phyloP scores from a whole-genome alignment of 1,140 invertebrate species.

The Drosophila simulans region DNA sequence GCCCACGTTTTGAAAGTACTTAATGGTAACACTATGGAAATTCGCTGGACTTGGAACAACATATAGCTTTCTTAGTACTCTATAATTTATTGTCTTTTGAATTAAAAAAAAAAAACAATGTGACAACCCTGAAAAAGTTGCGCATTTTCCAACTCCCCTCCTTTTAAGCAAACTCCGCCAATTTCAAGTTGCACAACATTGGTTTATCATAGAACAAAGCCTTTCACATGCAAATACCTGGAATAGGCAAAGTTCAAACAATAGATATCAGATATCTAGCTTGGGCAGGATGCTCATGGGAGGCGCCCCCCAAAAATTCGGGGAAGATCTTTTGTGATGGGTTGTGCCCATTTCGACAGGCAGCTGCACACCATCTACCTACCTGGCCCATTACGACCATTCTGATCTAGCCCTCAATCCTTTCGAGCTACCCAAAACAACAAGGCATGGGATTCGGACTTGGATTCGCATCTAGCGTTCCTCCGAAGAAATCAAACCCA shows the following conservation, averaged over 20 bases:
- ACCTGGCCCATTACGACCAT: constrained; percentile 41
- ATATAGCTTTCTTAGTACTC: no score
- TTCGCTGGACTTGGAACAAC: not conserved
- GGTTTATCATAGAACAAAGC: not conserved
- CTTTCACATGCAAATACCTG: constrained; percentile 2
- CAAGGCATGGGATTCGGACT: constrained; percentile 2
- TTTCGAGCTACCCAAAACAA: constrained; percentile 18
- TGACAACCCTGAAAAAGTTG: not conserved
- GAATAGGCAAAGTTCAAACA: constrained; percentile 12
- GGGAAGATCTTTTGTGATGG: constrained; percentile 6
- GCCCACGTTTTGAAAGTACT: constrained; percentile 26
- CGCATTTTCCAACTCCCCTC: not conserved
- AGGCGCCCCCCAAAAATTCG: not conserved
- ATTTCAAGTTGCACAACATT: not conserved
- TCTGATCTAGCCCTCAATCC: constrained; percentile 23
- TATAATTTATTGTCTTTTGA: not conserved
- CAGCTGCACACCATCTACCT: constrained; percentile 38
- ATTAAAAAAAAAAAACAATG: no score
- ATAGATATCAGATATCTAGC: not conserved
- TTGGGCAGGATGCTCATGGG: not conserved
- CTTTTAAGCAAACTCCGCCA: not conserved
- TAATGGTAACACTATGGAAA: not conserved
- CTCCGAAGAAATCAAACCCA: constrained; percentile 33
- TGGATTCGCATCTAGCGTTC: constrained; percentile 20
- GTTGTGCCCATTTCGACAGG: constrained; percentile 1